A percentile compares a stretch with the other conserved stretches of the same genome.
Conservation (phyloP, 2,113 vertebrate genomes). For the Leptodactylus fuscus region DNA sequence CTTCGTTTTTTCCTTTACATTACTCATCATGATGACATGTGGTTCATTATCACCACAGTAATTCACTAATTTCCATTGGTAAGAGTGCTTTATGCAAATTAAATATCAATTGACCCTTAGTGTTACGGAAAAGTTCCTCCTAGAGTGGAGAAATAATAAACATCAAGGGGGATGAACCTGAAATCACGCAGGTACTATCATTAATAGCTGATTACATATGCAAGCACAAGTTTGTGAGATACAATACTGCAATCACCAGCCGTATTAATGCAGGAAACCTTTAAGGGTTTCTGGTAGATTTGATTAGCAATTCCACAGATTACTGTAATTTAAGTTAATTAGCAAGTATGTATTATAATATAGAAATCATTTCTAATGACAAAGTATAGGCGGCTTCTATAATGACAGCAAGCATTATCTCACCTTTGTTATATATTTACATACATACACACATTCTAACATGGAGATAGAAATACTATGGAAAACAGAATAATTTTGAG, state of each 20-base stretch:
- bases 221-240: constrained; percentile 13
- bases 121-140: background rate
- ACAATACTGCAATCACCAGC: constrained; percentile 48
- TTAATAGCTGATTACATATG: constrained; percentile 41
- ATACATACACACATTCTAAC: no score
- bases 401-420: background rate
- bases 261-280: constrained; percentile 24
- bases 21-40: background rate
- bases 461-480: no score
- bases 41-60: background rate
- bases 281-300: constrained; percentile 39
- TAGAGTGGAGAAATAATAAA: background rate
- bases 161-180: background rate
- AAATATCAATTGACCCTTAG: constrained; percentile 44
- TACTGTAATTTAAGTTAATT: constrained; percentile 51
- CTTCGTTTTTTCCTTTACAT: background rate
- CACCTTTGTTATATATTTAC: background rate
- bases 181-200: constrained; percentile 13
- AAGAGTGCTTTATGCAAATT: constrained; percentile 29
- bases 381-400: background rate
- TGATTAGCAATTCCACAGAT: constrained; percentile 44
- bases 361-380: constrained; percentile 21
- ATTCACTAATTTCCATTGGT: constrained; percentile 7
- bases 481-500: no score
- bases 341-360: constrained; percentile 38